These are phyloP conservation scores for Petrocephalus schoutedeni DNA, from an alignment of 2,797 vertebrate genomes.

Conservation along the genomic window DNA sequence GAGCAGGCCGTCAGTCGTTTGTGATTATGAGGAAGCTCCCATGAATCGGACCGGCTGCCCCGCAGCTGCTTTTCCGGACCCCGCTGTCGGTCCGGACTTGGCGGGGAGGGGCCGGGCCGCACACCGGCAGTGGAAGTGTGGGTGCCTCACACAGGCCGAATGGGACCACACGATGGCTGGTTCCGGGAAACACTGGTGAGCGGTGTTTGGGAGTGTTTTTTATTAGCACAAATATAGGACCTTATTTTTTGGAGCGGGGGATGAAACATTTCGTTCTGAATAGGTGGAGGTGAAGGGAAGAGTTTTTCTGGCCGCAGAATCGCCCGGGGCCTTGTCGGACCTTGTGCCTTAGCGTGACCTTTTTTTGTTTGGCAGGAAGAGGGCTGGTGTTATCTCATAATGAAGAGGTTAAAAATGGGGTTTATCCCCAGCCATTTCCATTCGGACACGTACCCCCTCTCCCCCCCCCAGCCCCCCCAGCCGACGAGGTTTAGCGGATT, in stretches of 20 bases:
- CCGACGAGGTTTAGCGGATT: not conserved
- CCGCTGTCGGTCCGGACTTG: not conserved
- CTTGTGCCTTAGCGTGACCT: not conserved
- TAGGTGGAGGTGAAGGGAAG: slow-evolving; percentile 25
- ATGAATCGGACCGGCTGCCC: slow-evolving; percentile 11
- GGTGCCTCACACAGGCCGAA: too few relatives aligned
- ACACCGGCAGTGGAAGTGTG: not conserved
- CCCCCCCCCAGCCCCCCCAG: not conserved
- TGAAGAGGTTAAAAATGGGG: slow-evolving; percentile 11
- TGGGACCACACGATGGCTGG: not conserved
- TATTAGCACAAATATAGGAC: slow-evolving; percentile 14
- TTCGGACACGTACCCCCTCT: not conserved
- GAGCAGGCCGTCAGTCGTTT: slow-evolving; percentile 25
- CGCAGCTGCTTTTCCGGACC: slow-evolving; percentile 33
- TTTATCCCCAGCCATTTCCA: not conserved
- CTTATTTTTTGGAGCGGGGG: slow-evolving; percentile 32
- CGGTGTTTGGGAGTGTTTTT: not conserved
- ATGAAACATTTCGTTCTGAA: slow-evolving; percentile 24
- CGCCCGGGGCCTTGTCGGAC: not conserved
- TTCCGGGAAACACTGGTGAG: not conserved
- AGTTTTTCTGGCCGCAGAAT: slow-evolving; percentile 24
- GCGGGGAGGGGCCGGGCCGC: not conserved
- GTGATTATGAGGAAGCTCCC: not conserved
- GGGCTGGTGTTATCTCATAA: not conserved
- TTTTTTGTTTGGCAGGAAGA: not conserved